These are phyloP conservation scores for Yponomeuta evonymella DNA, from an alignment of 2,888 invertebrate genomes.

Conservation along the genomic window DNA sequence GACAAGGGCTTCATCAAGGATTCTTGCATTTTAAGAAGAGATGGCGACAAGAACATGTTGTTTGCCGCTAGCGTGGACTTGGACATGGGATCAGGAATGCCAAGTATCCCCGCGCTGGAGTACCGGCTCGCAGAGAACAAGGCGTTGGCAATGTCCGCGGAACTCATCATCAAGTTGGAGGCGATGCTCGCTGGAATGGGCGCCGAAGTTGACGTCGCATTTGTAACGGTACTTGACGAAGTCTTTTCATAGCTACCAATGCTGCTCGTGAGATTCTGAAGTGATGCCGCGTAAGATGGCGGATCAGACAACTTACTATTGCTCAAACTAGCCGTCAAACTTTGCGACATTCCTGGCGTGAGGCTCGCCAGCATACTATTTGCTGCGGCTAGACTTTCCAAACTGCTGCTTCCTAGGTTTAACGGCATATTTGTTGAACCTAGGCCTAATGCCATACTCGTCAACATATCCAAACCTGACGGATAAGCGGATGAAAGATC, in stretches of 20 bases:
- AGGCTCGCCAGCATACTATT: conserved; percentile 67
- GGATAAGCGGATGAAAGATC: conserved; percentile 70
- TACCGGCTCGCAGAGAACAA: conserved; percentile 81
- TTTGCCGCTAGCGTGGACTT: conserved; percentile 85
- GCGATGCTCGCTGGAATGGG: conserved; percentile 72
- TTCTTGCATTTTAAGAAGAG: conserved; percentile 83
- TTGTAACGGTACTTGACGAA: conserved; percentile 67
- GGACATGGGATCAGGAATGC: conserved; percentile 85
- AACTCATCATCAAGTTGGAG: conserved; percentile 78
- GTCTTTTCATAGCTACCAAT: conserved; percentile 63
- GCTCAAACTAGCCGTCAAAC: conserved; percentile 59
- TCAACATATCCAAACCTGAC: conserved; percentile 68
- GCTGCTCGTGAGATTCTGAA: conserved; percentile 61
- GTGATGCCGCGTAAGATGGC: conserved; percentile 64
- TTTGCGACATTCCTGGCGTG: conserved; percentile 57
- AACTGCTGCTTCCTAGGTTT: conserved; percentile 55
- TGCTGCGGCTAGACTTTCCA: conserved; percentile 69
- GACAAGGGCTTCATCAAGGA: conserved; percentile 77
- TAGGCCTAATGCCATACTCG: conserved; percentile 69
- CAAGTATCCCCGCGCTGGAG: conserved; percentile 77
- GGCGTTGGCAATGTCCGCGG: conserved; percentile 80
- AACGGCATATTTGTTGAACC: conserved; percentile 62
- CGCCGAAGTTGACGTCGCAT: conserved; percentile 59
- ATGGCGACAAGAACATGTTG: conserved; percentile 86
- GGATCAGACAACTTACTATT: conserved; percentile 63